Conservation (phyloP, 1,140 invertebrate species). For the Uloborus diversus region DNA sequence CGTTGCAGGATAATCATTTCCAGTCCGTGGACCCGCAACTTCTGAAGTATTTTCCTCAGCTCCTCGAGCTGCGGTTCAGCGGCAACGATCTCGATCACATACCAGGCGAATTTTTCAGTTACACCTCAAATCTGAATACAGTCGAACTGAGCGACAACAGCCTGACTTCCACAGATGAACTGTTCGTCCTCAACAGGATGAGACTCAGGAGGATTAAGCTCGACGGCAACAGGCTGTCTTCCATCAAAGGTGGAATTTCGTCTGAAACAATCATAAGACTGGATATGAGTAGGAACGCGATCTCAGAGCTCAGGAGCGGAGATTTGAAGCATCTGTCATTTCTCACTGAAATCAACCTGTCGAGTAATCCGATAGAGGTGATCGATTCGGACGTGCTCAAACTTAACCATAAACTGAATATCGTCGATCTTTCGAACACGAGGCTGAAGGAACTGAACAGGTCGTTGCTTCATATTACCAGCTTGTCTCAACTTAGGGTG, state of each 20-base stretch:
- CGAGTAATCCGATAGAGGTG: not conserved
- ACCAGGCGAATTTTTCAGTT: not conserved
- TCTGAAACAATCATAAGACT: not conserved
- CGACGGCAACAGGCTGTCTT: not conserved
- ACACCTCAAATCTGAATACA: not conserved
- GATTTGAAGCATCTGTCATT: not conserved
- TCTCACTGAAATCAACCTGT: not conserved
- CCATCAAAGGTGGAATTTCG: not conserved
- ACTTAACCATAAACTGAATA: not conserved
- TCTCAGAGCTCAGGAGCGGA: not conserved
- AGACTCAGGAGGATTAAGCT: not conserved
- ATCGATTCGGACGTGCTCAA: not conserved
- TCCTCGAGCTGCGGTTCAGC: not conserved
- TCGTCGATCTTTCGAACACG: not conserved
- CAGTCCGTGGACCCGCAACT: not conserved
- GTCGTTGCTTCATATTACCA: not conserved
- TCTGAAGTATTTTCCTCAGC: not conserved
- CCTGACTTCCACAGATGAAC: not conserved
- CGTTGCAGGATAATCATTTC: not conserved
- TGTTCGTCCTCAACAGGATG: not conserved
- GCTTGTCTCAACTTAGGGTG: not conserved
- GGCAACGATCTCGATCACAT: not conserved
- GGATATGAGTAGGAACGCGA: not conserved
- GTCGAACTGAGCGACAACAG: not conserved
- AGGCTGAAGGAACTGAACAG: not conserved